Evolutionary conservation across 2,113 vertebrate species (phyloP), one percentile per base, ranked within the genome.

Genomic region (Scomber scombrus): DNA sequence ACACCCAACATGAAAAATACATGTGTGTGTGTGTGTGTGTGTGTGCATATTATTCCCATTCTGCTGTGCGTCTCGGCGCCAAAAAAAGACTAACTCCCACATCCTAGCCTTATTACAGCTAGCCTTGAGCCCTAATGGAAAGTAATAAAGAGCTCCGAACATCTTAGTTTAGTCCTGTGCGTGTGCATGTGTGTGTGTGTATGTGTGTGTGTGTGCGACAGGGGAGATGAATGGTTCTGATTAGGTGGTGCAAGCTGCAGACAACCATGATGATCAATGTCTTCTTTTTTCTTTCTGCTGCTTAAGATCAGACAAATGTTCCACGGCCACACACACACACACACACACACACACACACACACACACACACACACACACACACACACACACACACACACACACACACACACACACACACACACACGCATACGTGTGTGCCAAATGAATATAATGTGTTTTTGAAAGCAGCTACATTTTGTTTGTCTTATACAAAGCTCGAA

Each of bases 161-260:
- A 47, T 85, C 77, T 87, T 83, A 67, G 60, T 80, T 72, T 81
- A 49, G 64, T 3, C 16, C 56, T 66, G 80, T 19, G 16, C 51
- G 13, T 58, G 50, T 81, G 64, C 58, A 57, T 50, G 14, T 60
- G 46, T 57, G 71, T 51, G 45, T 43, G 43, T 63, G 73, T 62
- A 66, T 64, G 75, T 49, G 67, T 61, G 51, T 75, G 57, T 18
- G 75, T 47, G 58, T 18, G 76, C 15, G 31, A 54, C 46, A 54
- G 34, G 57, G 43, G 85, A 88, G 90, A 92, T 91, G 70, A 91
- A 92, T 91, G 85, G 61, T 23, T 88, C 79, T 93, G 91, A 91
- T 93, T 93, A 93, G 74, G 47, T 45, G 18, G 31, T 82, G 80
- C 77, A 85, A 87, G 81, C 79, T 85, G 71, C 75, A 85, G 82